A percentile compares a stretch with the other conserved stretches of the same genome.
Evolutionary conservation across 2,888 invertebrate species (phyloP).

Genomic region (Diloba caeruleocephala): DNA sequence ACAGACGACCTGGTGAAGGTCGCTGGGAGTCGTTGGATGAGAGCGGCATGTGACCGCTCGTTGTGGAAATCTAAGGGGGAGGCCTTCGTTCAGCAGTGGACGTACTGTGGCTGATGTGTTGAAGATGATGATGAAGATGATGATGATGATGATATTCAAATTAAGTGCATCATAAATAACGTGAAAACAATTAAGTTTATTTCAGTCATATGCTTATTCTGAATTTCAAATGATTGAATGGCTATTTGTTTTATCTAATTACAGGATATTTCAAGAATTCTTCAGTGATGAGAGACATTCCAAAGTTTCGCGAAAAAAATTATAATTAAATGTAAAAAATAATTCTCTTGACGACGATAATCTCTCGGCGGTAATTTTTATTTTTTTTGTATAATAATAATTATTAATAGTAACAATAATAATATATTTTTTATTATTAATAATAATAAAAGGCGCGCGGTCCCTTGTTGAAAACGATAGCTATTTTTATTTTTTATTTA

Average conservation of each 20-base stretch:
- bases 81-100: too few species aligned
- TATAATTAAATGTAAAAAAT: slow-evolving; percentile 51
- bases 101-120: too few species aligned
- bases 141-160: too few species aligned
- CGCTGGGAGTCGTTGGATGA: too few species aligned
- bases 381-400: slow-evolving; percentile 56
- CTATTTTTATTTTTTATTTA: slow-evolving; percentile 37
- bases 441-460: slow-evolving; percentile 18
- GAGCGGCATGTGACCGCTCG: too few species aligned
- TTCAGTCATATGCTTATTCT: too few species aligned
- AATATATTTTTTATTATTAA: slow-evolving; percentile 57
- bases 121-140: too few species aligned
- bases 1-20: too few species aligned
- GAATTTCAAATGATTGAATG: too few species aligned
- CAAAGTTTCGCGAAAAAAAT: slow-evolving; percentile 63
- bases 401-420: slow-evolving; percentile 48
- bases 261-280: slow-evolving; percentile 83
- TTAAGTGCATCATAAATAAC: too few species aligned
- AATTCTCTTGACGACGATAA: slow-evolving; percentile 78
- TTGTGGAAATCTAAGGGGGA: too few species aligned
- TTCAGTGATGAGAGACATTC: slow-evolving; percentile 85
- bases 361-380: slow-evolving; percentile 74
- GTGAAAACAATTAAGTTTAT: too few species aligned
- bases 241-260: slow-evolving; percentile 37
- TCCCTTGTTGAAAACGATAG: slow-evolving; percentile 33